phyloP scores from a whole-genome alignment of 2,113 vertebrate species.

The Entomyzon cyanotis region DNA sequence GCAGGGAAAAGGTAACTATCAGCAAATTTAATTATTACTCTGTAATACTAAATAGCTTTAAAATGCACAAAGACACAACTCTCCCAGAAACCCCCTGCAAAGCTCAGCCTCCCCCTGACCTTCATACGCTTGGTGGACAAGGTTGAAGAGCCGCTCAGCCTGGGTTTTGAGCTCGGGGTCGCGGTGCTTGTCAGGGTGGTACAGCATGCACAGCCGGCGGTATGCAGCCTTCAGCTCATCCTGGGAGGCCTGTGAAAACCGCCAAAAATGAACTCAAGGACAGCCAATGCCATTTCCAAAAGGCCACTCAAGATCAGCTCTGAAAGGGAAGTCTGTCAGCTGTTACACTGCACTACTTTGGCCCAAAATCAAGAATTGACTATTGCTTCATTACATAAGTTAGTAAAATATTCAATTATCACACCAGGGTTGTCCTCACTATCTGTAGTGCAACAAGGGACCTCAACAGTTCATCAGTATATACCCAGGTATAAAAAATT shows the following conservation, averaged over 20 bases:
- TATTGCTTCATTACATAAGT: neutral
- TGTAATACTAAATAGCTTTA: neutral
- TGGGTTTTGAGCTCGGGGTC: slow-evolving; percentile 93
- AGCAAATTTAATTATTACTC: neutral
- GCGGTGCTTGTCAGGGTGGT: slow-evolving; percentile 98
- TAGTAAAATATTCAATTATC: neutral
- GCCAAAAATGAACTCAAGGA: neutral
- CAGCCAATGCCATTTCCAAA: neutral
- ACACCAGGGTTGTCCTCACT: neutral
- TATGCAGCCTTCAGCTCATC: slow-evolving; percentile 96
- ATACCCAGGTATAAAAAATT: neutral
- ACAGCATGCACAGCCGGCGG: slow-evolving; percentile 94
- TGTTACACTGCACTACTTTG: neutral
- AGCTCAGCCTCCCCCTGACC: slow-evolving; percentile 72
- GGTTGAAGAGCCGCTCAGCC: slow-evolving; percentile 93
- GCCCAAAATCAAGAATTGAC: neutral
- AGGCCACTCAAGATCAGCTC: neutral
- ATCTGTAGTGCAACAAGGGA: neutral
- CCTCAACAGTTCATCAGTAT: neutral
- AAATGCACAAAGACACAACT: neutral
- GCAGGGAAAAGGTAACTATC: neutral
- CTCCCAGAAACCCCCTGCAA: neutral
- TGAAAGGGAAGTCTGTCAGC: neutral
- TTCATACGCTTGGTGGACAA: slow-evolving; percentile 97
- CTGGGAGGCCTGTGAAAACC: slow-evolving; percentile 85